Evolutionary conservation across 2,113 vertebrate species (phyloP), one percentile per base, ranked within the genome.

Genomic region (Tretioscincus oriximinensis): DNA sequence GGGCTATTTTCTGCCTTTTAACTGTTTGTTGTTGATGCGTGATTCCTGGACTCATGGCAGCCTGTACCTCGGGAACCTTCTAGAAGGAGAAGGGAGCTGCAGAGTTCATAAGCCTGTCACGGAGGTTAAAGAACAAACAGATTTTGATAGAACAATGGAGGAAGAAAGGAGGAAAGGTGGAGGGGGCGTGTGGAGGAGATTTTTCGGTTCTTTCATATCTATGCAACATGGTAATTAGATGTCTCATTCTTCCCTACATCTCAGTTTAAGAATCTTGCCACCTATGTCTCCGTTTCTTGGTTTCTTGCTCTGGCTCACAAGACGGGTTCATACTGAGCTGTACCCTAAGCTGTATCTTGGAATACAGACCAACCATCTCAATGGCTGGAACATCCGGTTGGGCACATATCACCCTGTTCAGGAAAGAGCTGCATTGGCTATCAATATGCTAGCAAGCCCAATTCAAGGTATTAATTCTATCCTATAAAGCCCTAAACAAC

Each of bases 1-100:
- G 94, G 94, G 90, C 93, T 84, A 89, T 93, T 95, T 95, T 92
- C 90, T 95, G 94, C 90, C 90, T 95, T 95, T 95, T 94, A 95
- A 95, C 95, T 95, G 94, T 94, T 96, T 96, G 94, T 93, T 95
- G 94, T 95, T 94, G 95, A 92, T 80, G 92, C 90, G 92, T 91
- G 91, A 93, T 93, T 94, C 92, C 88, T 81, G 89, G 93, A 91
- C 95, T 96, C 96, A 93, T 86, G 87, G 94, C 83, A 90, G 95
- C 95, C 94, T 92, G 90, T 94, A 91, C 88, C 90, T 88, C 66
- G 9, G 88, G 83, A 83, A 80, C 65, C 3, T 4, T 64, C 1
- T 26, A 76, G 85, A 45, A 1, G 82, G 74, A 75, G 14, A 85
- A 22, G 6, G 81, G 63, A 70, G 90, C 9, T 69, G 89, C 80